Percentiles rank a stretch among this genome's conserved stretches.
These are phyloP conservation scores for Florisuga fusca DNA, from an alignment of 2,797 vertebrate genomes.

Conservation along the genomic window DNA sequence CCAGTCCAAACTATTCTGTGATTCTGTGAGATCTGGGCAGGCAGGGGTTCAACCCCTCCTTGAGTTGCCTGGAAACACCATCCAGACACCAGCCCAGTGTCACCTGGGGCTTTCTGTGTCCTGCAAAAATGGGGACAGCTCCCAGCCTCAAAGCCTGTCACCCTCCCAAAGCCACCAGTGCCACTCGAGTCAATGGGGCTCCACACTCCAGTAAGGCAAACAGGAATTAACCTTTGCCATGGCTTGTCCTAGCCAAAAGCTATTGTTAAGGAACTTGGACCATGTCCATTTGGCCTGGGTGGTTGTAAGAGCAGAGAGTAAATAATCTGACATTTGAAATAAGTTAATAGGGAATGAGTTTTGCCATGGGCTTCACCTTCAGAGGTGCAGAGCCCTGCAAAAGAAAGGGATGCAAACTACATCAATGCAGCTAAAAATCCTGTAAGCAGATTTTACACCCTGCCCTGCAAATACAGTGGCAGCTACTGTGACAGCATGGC, in stretches of 20 bases:
- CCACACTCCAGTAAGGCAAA: slow-evolving; percentile 4
- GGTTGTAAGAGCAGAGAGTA: background rate
- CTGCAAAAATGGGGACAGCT: background rate
- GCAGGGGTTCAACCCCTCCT: background rate
- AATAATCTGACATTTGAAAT: slow-evolving; percentile 50
- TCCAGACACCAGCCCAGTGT: background rate
- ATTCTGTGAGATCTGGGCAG: background rate
- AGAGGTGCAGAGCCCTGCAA: background rate
- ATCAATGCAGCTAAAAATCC: background rate
- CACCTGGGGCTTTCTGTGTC: accelerated
- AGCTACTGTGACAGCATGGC: slow-evolving; percentile 13
- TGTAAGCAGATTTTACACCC: slow-evolving; percentile 47
- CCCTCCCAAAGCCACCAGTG: background rate
- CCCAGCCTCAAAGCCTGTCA: accelerated
- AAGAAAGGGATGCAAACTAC: background rate
- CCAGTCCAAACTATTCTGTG: too few species aligned
- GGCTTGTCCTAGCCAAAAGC: slow-evolving; percentile 51
- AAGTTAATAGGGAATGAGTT: slow-evolving; percentile 12
- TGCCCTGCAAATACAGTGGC: slow-evolving; percentile 36
- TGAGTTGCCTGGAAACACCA: accelerated
- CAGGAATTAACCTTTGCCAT: slow-evolving; percentile 70
- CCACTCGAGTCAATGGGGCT: background rate
- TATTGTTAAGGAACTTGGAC: slow-evolving; percentile 70
- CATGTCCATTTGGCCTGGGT: background rate
- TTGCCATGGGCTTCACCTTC: background rate